Base-by-base conservation (phyloP, 2,797 vertebrate species). In the Tapirus indicus region DNA sequence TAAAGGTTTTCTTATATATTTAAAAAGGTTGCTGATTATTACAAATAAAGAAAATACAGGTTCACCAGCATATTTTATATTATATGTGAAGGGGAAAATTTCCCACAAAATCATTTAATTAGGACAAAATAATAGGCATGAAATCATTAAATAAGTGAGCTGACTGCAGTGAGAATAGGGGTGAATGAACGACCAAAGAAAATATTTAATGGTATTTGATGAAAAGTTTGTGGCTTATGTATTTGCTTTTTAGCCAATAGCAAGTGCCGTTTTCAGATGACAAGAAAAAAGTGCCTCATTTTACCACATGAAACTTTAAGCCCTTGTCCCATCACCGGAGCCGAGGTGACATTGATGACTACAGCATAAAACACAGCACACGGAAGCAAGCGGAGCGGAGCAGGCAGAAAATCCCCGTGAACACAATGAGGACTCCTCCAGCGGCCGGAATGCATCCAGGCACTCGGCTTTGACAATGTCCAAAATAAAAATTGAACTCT, bases 401-500 rank as follows among this genome's bases (percentile, higher is more conserved):
- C 9, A 56, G 13, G 14, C 23, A 62, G 58, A 25, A 79, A 41
- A 32, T 66, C 38, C 27, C 3, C 2, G 4, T 3, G 7, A 71
- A 86, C 3, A 7, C 8, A 4, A 38, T 75, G 41, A 89, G 10
- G 18, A 41, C n/a, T 20, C 29, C 14, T 6, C 17, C 29, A 3
- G 5, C 68, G 35, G 10, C 29, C 29, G 16, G 8, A 9, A 64
- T 20, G 49, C n/a, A 47, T 44, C 69, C 7, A 58, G 11, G 58
- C 29, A 38, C 1, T 18, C 54, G 25, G 25, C 35, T 83, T 60
- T 93, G 56, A 94, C 62, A 75, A 62, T 58, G 38, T 74, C 23
- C 23, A 77, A 95, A 87, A 23, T 77, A 84, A 84, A 87, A 95
- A 83, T 21, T 56, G 54, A 68, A 92, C 4, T 72, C 62, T n/a